Conservation (phyloP, 1,140 invertebrate genomes). For the Drosophila fuyamai region DNA sequence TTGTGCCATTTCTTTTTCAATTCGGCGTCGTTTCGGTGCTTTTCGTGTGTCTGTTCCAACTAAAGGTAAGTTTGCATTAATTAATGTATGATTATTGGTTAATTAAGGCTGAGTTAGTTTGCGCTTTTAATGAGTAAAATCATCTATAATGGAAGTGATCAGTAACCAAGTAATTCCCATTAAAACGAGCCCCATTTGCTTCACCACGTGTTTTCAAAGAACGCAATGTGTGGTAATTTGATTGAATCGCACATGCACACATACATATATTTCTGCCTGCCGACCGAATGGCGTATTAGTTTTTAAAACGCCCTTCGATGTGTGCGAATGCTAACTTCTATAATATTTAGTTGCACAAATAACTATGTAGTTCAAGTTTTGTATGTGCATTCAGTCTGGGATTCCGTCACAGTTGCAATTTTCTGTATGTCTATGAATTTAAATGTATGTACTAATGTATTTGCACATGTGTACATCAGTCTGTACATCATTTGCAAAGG, state of each 20-base stretch:
- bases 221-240: slow-evolving; percentile 38
- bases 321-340: slow-evolving; percentile 14
- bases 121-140: too few species aligned
- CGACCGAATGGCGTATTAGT: slow-evolving; percentile 39
- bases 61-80: slow-evolving; percentile 28
- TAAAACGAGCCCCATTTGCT: background rate
- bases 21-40: slow-evolving; percentile 31
- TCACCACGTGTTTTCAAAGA: slow-evolving; percentile 48
- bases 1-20: slow-evolving; percentile 11
- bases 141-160: background rate
- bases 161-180: background rate
- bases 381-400: slow-evolving; percentile 1
- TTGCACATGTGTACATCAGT: slow-evolving; percentile 21
- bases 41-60: slow-evolving; percentile 23
- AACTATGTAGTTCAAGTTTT: slow-evolving; percentile 5
- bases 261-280: background rate
- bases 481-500: slow-evolving; percentile 15
- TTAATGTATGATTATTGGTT: background rate
- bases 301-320: slow-evolving; percentile 23
- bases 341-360: slow-evolving; percentile 22
- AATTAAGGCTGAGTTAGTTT: background rate
- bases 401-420: slow-evolving; percentile 18
- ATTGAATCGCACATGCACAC: slow-evolving; percentile 27
- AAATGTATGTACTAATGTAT: slow-evolving; percentile 8
- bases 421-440: slow-evolving; percentile 4